A percentile compares a stretch with the other conserved stretches of the same genome.
Evolutionary conservation across 2,113 vertebrate genomes (phyloP).

Genomic region (Gymnorhina tibicen): DNA sequence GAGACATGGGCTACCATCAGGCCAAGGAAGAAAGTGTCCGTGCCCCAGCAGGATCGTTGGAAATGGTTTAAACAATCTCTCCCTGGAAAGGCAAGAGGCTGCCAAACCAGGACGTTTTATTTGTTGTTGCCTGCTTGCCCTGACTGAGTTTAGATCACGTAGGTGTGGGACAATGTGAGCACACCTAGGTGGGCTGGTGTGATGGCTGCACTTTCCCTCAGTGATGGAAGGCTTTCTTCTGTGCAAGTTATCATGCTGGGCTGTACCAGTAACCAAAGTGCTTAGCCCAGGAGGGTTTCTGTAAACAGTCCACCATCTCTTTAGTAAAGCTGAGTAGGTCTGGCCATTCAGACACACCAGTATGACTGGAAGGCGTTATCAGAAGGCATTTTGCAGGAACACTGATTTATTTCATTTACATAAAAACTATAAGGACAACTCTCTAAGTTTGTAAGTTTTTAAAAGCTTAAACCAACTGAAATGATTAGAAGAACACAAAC

Average conservation of each 20-base stretch:
- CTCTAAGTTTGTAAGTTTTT: background rate
- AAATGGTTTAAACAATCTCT: background rate
- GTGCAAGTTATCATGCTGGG: background rate
- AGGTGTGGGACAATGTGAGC: background rate
- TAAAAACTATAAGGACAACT: background rate
- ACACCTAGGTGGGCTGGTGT: background rate
- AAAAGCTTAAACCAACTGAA: background rate
- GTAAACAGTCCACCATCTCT: background rate
- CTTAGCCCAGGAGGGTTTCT: background rate
- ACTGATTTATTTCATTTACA: background rate
- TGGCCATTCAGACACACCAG: background rate
- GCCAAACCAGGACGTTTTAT: background rate
- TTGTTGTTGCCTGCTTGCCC: background rate
- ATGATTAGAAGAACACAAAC: background rate
- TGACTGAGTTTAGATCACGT: background rate
- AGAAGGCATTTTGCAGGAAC: background rate
- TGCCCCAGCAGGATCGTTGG: background rate
- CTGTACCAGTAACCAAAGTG: background rate
- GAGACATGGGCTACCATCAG: background rate
- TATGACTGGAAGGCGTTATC: background rate
- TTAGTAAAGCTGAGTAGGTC: background rate
- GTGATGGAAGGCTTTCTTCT: background rate
- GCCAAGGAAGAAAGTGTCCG: rapidly evolving
- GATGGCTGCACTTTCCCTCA: background rate
- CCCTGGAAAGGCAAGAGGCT: background rate